These are phyloP conservation scores for Tiliacea citrago DNA, from an alignment of 2,888 invertebrate species.

Conservation along the genomic window DNA sequence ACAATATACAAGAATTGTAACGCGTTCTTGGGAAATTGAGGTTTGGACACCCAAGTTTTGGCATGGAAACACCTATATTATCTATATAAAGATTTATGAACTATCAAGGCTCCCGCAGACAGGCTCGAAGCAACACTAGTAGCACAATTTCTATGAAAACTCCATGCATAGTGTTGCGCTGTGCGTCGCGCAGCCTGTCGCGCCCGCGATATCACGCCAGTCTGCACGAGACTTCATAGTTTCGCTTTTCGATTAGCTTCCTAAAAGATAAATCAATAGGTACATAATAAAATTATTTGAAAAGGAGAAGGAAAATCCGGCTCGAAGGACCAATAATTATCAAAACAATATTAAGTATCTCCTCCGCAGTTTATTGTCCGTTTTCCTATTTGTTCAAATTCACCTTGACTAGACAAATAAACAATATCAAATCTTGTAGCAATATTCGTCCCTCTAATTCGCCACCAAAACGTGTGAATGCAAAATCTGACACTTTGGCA, in stretches of 20 bases:
- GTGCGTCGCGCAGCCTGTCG: too few relatives aligned
- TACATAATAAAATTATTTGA: not conserved
- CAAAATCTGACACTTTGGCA: slow-evolving; percentile 48
- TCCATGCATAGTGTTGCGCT: too few relatives aligned
- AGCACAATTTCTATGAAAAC: too few relatives aligned
- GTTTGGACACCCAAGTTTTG: not conserved
- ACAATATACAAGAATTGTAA: not conserved
- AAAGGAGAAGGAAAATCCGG: not conserved
- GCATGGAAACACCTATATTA: not conserved
- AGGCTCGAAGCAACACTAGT: too few relatives aligned
- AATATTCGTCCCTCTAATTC: slow-evolving; percentile 44
- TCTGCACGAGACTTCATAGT: not conserved
- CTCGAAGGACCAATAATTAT: not conserved
- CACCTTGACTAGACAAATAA: slow-evolving; percentile 47
- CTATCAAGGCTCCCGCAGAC: not conserved
- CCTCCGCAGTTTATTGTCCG: too few relatives aligned
- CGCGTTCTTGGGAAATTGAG: not conserved
- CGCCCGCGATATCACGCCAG: too few relatives aligned
- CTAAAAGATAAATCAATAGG: not conserved
- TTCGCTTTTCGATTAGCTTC: too few relatives aligned
- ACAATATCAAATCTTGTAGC: slow-evolving; percentile 31
- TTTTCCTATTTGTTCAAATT: slow-evolving; percentile 27
- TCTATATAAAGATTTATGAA: not conserved
- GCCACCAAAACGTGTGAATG: slow-evolving; percentile 44
- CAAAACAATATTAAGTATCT: not conserved